These are phyloP conservation scores for Craniophora ligustri DNA, from an alignment of 2,888 invertebrate genomes.

Conservation along the genomic window DNA sequence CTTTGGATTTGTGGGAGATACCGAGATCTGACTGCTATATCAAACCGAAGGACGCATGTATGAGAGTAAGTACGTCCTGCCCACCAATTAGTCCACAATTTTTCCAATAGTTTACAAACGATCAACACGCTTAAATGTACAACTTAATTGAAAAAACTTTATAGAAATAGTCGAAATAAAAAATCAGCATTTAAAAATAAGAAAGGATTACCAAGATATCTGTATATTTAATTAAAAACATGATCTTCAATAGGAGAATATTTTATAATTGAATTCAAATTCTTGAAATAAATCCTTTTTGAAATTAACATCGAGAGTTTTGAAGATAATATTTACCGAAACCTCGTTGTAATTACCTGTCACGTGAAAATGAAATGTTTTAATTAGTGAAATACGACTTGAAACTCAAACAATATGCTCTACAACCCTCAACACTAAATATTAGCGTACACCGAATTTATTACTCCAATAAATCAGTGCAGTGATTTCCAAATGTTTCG, in stretches of 20 bases:
- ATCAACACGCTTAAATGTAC: no score
- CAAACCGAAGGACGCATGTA: no score
- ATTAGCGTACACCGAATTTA: constrained; percentile 45
- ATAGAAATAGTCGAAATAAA: no score
- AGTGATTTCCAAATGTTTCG: constrained; percentile 38
- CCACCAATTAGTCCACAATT: no score
- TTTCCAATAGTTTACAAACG: no score
- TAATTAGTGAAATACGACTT: constrained; percentile 29
- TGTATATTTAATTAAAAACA: no score
- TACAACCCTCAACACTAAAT: constrained; percentile 44
- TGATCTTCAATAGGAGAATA: not conserved
- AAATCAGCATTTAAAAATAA: no score
- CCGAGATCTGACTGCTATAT: no score
- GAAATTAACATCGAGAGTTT: constrained; percentile 12
- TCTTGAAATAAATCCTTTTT: constrained; percentile 20
- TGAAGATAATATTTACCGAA: constrained; percentile 24
- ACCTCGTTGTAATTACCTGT: constrained; percentile 35
- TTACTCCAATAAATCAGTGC: constrained; percentile 46
- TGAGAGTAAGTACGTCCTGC: no score
- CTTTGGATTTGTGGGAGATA: no score
- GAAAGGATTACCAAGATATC: no score
- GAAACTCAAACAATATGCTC: constrained; percentile 35
- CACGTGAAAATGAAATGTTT: constrained; percentile 33
- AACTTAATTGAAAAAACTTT: no score
- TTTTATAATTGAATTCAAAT: not conserved